Conservation (phyloP, 92 coral and sea anemone species). For the Phenganax stokvisi region DNA sequence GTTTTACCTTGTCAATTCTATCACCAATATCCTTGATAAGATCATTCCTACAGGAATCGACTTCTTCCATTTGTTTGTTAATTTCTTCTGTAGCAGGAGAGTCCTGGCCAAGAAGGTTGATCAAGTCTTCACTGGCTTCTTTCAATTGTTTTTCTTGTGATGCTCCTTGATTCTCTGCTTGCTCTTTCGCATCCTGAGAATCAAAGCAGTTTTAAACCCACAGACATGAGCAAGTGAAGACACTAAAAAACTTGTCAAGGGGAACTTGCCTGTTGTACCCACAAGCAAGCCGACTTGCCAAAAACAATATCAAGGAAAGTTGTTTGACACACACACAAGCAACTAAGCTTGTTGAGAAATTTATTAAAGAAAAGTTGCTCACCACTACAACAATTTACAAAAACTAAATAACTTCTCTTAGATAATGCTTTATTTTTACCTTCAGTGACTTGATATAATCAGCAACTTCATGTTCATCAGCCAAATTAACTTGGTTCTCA, state of each 20-base stretch:
- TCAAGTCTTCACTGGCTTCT: slow-evolving; percentile 58
- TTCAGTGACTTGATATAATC: slow-evolving; percentile 46
- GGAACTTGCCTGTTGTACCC: neutral
- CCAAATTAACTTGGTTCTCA: slow-evolving; percentile 55
- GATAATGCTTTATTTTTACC: slow-evolving; percentile 31
- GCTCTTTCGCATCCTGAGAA: slow-evolving; percentile 48
- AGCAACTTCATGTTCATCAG: slow-evolving; percentile 62
- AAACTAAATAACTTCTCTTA: neutral
- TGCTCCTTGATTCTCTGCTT: slow-evolving; percentile 45
- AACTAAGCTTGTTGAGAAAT: too few relatives aligned
- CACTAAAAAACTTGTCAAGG: neutral
- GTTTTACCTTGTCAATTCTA: slow-evolving; percentile 51
- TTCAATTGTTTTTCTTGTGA: slow-evolving; percentile 44
- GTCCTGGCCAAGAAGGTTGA: slow-evolving; percentile 55
- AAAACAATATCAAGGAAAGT: too few relatives aligned
- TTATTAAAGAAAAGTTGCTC: neutral
- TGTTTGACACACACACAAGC: too few relatives aligned
- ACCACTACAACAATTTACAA: neutral
- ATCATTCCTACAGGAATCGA: slow-evolving; percentile 57
- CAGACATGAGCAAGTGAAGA: neutral
- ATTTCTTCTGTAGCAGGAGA: slow-evolving; percentile 54
- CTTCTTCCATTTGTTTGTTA: slow-evolving; percentile 60
- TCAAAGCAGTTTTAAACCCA: neutral
- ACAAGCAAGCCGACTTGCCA: too few relatives aligned
- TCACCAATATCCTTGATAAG: slow-evolving; percentile 42